phyloP scores from a whole-genome alignment of 2,888 invertebrate species.

The Torymus texanus region DNA sequence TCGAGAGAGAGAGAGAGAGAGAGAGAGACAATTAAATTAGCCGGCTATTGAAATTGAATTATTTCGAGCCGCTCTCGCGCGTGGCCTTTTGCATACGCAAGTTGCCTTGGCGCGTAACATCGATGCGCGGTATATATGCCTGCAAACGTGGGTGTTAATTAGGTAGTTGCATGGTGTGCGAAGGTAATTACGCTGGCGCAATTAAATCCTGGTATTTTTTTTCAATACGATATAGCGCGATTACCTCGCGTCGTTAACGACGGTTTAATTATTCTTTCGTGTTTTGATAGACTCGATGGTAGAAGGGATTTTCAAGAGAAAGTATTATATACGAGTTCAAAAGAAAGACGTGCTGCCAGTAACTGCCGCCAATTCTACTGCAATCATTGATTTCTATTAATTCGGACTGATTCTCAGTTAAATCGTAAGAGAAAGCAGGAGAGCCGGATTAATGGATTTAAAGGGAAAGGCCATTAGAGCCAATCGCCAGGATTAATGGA shows the following conservation, averaged over 20 bases:
- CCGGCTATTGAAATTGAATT: constrained; percentile 69
- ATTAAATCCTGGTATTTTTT: background rate
- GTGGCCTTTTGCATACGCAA: background rate
- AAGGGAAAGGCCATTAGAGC: constrained; percentile 1
- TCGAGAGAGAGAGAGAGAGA: constrained; percentile 58
- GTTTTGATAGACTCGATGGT: too few relatives aligned
- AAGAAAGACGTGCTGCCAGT: background rate
- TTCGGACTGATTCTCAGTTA: constrained; percentile 3
- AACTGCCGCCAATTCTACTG: background rate
- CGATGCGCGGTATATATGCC: too few relatives aligned
- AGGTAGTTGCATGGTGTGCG: constrained; percentile 57
- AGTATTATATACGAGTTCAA: too few relatives aligned
- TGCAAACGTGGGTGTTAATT: constrained; percentile 64
- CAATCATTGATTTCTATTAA: constrained; percentile 22
- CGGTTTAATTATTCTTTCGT: background rate
- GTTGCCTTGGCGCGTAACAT: background rate
- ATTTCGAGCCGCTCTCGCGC: constrained; percentile 61
- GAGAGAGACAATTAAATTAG: constrained; percentile 71
- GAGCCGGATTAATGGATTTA: constrained; percentile 22
- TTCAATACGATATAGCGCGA: background rate
- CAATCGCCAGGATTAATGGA: constrained; percentile 9
- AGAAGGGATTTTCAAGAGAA: too few relatives aligned
- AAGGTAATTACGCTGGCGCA: constrained; percentile 59
- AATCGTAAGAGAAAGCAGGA: background rate
- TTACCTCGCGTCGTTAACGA: background rate